Base-by-base conservation (phyloP, 2,797 vertebrate genomes). In the Kryptolebias ocellatus region DNA sequence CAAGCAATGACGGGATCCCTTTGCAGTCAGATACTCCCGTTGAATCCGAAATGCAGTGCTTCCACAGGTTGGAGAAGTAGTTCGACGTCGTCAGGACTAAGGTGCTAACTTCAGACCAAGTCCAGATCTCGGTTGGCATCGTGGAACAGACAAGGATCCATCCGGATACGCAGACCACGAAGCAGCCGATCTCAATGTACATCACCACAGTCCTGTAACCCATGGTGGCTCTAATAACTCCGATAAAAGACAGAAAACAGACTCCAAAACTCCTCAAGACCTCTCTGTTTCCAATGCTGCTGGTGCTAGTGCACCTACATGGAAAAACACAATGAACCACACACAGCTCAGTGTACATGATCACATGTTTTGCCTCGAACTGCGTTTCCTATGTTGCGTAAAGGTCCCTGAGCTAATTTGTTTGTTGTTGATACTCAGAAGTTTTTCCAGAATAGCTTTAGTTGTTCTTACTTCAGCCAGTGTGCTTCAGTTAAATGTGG, bases 51-150 rank as follows among this genome's bases (percentile, higher is more conserved):
- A 93, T 16, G 20, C 94, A 95, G 42, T 94, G 92, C 74, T 94
- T 93, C 93, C 94, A 95, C 53, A 95, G 79, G 80, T 94, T 95
- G 67, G 93, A 94, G 87, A 85, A 94, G 78, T 89, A 94, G 87
- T 89, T 90, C 0, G 87, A 70, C 0, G 89, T 87, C 4, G 91
- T 92, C 60, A 95, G 68, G 60, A 93, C 92, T 8, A 88, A 67
- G 55, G 77, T 89, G 24, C 64, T 53, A 7, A 93, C 88, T 58
- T 92, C 90, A 42, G 94, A 95, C 82, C 86, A 92, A 17, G 92
- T 91, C 94, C 94, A 95, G 70, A 93, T 91, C 62, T 94, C 91
- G 0, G 81, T 93, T 2, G 91, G 87, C 89, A 93, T 77, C 0
- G 94, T 95, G 57, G 92, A 93, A 39, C 92, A 94, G 27, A 95